Conservation (phyloP, 2,797 vertebrate genomes). For the Galaxias olidus region DNA sequence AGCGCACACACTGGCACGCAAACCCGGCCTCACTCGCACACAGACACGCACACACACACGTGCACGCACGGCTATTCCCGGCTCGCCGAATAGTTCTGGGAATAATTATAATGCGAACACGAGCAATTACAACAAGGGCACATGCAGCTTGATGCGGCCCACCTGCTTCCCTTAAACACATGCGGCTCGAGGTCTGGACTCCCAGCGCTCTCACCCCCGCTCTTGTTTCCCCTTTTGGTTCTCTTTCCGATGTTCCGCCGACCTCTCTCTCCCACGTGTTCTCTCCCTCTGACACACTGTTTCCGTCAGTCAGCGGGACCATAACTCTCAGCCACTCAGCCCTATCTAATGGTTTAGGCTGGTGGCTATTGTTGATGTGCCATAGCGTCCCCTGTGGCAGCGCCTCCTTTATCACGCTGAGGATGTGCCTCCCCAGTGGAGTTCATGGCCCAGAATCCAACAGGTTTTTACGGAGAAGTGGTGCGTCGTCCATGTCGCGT, state of each 20-base stretch:
- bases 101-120: constrained; percentile 58
- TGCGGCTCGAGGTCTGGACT: constrained; percentile 7
- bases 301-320: constrained; percentile 19
- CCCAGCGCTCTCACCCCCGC: not conserved
- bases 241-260: constrained; percentile 4
- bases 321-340: constrained; percentile 11
- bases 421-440: no score
- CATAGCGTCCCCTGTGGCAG: constrained; percentile 55
- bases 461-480: no score
- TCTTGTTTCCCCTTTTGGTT: not conserved
- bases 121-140: constrained; percentile 26
- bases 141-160: constrained; percentile 57
- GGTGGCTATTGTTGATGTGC: constrained; percentile 50
- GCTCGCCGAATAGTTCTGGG: constrained; percentile 26
- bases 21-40: constrained; percentile 10
- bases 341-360: constrained; percentile 33
- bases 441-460: no score
- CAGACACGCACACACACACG: constrained; percentile 5
- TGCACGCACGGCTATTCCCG: constrained; percentile 2
- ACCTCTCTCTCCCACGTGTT: not conserved
- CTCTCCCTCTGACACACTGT: constrained; percentile 2
- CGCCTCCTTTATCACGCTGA: constrained; percentile 48
- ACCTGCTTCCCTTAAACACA: constrained; percentile 61
- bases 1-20: not conserved
- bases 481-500: no score